Conservation (phyloP, 2,797 vertebrate species). For the Centropyge bicolor region DNA sequence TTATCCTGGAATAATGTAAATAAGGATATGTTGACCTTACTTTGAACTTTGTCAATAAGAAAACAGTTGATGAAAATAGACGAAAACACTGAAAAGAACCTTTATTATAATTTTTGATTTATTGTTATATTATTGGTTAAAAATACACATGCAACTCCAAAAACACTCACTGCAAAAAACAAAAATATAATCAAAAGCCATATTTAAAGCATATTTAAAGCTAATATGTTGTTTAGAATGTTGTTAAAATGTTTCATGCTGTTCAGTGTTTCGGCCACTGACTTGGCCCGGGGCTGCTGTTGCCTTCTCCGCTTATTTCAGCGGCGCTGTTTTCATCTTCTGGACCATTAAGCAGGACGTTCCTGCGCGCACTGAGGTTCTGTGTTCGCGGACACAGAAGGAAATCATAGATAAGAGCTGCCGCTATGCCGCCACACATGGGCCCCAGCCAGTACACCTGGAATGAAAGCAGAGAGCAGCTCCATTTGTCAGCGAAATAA, state of each 20-base stretch:
- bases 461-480: slow-evolving; percentile 50
- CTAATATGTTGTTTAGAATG: neutral
- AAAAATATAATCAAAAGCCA: neutral
- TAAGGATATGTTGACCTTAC: slow-evolving; percentile 14
- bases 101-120: slow-evolving; percentile 10
- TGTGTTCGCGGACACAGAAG: slow-evolving; percentile 84
- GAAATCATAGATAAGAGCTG: slow-evolving; percentile 90
- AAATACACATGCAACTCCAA: neutral
- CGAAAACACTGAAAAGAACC: neutral
- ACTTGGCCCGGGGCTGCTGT: slow-evolving; percentile 41
- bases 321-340: slow-evolving; percentile 77
- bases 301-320: slow-evolving; percentile 23
- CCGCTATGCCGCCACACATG: slow-evolving; percentile 87
- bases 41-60: slow-evolving; percentile 23
- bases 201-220: slow-evolving; percentile 3
- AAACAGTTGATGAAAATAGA: slow-evolving; percentile 3
- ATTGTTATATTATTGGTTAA: neutral
- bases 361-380: slow-evolving; percentile 74
- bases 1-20: slow-evolving; percentile 20
- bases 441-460: slow-evolving; percentile 93
- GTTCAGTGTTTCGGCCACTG: slow-evolving; percentile 61
- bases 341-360: slow-evolving; percentile 83
- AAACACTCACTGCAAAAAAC: neutral
- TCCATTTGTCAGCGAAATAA: neutral
- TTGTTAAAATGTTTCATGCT: neutral